A percentile compares a stretch with the other conserved stretches of the same genome.
phyloP scores from a whole-genome alignment of 2,113 vertebrate genomes.

The Oncorhynchus clarkii region DNA sequence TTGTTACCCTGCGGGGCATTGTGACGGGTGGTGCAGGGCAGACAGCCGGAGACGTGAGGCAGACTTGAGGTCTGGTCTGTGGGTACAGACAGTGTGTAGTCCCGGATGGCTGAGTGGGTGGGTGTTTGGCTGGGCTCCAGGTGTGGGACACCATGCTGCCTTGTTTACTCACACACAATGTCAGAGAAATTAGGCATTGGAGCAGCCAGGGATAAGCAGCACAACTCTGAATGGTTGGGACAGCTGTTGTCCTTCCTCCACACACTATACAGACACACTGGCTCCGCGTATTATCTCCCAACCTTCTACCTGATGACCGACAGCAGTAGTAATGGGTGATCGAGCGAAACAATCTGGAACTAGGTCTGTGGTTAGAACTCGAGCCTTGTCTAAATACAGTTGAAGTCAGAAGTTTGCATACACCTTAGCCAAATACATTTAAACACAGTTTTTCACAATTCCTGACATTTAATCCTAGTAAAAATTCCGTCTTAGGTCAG shows the following conservation, averaged over 20 bases:
- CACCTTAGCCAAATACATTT: too few relatives aligned
- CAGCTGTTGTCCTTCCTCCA: neutral
- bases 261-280: constrained; percentile 7
- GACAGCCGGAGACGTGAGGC: too few relatives aligned
- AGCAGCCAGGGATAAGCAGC: constrained; percentile 3
- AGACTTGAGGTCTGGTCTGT: too few relatives aligned
- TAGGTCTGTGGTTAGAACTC: too few relatives aligned
- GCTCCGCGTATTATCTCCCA: neutral
- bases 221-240: constrained; percentile 1
- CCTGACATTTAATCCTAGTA: too few relatives aligned
- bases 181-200: constrained; percentile 31
- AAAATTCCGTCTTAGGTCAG: too few relatives aligned
- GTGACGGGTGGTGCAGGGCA: neutral
- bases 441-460: too few relatives aligned
- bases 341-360: too few relatives aligned
- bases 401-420: too few relatives aligned
- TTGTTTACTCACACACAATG: constrained; percentile 53
- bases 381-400: too few relatives aligned
- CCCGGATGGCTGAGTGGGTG: neutral
- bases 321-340: too few relatives aligned
- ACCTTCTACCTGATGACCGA: too few relatives aligned
- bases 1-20: constrained; percentile 23
- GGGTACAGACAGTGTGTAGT: neutral
- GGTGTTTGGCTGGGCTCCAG: neutral
- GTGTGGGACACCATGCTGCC: constrained; percentile 31